Evolutionary conservation across 2,113 vertebrate species (phyloP).

Genomic region (Naja naja): DNA sequence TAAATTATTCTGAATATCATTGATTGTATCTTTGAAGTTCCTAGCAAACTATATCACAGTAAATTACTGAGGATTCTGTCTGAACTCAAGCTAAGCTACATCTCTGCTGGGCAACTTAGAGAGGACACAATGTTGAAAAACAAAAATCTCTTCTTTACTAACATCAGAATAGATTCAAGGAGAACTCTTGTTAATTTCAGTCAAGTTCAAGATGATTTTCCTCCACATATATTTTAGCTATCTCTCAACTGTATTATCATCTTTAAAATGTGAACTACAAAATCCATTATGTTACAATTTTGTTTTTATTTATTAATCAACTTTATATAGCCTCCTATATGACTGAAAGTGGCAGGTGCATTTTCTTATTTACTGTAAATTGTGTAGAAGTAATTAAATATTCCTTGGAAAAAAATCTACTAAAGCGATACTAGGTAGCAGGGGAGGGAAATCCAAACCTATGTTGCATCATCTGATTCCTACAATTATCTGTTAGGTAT

Average conservation of each 20-base stretch:
- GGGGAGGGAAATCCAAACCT: not conserved
- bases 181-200: not conserved
- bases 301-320: not conserved
- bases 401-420: not conserved
- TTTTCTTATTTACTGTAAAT: not conserved
- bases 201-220: not conserved
- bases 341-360: not conserved
- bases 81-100: not conserved
- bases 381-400: not conserved
- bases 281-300: not conserved
- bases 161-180: not conserved
- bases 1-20: not conserved
- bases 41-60: not conserved
- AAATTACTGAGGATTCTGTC: not conserved
- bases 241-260: not conserved
- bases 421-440: not conserved
- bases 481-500: not conserved
- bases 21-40: not conserved
- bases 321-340: not conserved
- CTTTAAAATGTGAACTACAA: not conserved
- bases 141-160: not conserved
- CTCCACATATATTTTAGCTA: not conserved
- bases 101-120: not conserved
- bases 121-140: not conserved
- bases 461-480: not conserved